A percentile compares a stretch with the other conserved stretches of the same genome.
Evolutionary conservation across 2,888 invertebrate genomes (phyloP).

Genomic region (Emesis castigata): DNA sequence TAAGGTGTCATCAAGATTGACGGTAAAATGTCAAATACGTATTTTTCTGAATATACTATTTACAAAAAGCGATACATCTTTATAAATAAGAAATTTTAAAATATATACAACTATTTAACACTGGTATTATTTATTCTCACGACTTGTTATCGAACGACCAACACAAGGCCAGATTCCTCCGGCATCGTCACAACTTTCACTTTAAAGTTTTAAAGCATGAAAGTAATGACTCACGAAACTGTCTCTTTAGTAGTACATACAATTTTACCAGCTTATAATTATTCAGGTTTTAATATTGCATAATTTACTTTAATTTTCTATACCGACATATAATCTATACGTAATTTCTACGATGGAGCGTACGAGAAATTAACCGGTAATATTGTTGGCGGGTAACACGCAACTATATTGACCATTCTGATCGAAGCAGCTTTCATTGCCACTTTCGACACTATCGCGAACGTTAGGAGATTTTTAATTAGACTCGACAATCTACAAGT

Average conservation of each 20-base stretch:
- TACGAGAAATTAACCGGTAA: conserved; percentile 69
- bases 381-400: conserved; percentile 68
- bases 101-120: not conserved
- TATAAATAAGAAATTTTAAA: not conserved
- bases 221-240: conserved; percentile 67
- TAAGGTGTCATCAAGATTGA: not conserved
- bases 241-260: conserved; percentile 40
- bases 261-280: conserved; percentile 24
- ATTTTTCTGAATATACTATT: not conserved
- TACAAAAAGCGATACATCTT: too few relatives aligned
- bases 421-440: conserved; percentile 82
- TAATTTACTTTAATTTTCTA: conserved; percentile 39
- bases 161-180: conserved; percentile 81
- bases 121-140: conserved; percentile 72
- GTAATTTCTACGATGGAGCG: conserved; percentile 61
- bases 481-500: conserved; percentile 64
- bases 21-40: not conserved
- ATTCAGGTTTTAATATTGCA: conserved; percentile 31
- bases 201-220: conserved; percentile 81
- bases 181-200: conserved; percentile 83
- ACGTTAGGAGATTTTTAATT: conserved; percentile 82
- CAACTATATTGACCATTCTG: conserved; percentile 81
- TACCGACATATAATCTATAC: conserved; percentile 16
- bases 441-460: conserved; percentile 79
- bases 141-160: conserved; percentile 79